Conservation (phyloP, 2,113 vertebrate species). For the Oreotrochilus melanogaster region DNA sequence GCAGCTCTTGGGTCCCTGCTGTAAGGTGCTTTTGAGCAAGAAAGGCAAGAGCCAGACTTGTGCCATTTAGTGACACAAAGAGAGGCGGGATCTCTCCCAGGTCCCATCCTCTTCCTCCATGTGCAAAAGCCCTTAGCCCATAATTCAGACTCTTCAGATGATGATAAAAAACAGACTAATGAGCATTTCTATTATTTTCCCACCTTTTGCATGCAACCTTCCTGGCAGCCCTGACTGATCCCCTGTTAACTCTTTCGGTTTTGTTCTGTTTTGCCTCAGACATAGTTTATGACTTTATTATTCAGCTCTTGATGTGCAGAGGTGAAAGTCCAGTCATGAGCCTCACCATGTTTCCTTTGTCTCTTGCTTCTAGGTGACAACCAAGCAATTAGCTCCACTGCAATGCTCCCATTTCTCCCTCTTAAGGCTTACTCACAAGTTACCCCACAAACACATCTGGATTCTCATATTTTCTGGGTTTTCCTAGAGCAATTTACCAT, state of each 20-base stretch:
- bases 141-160: background rate
- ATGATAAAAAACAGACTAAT: background rate
- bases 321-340: background rate
- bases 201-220: background rate
- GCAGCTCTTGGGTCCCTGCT: background rate
- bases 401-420: background rate
- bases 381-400: background rate
- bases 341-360: background rate
- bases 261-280: background rate
- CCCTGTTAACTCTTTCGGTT: background rate
- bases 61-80: conserved; percentile 28
- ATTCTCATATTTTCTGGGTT: background rate
- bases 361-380: background rate
- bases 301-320: background rate
- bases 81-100: background rate
- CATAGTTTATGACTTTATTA: background rate
- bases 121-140: background rate
- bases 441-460: background rate
- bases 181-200: background rate
- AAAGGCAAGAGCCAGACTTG: background rate
- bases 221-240: background rate
- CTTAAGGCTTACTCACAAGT: background rate
- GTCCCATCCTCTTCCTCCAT: background rate
- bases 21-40: background rate
- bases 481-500: background rate